Conservation (phyloP, 2,797 vertebrate species). For the Rousettus madagascariensis region DNA sequence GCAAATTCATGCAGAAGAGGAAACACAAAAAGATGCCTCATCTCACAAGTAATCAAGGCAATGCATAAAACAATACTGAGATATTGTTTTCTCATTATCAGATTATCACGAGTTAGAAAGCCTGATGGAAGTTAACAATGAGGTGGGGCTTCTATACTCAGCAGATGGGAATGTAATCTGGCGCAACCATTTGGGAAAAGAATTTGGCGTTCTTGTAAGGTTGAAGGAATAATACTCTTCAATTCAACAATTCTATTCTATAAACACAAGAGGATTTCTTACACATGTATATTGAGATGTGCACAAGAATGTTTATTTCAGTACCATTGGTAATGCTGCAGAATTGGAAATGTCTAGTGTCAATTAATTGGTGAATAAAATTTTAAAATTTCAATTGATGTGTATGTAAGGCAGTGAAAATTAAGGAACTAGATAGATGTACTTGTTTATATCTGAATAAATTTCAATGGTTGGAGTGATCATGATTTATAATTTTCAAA, state of each 20-base stretch:
- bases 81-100: background rate
- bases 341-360: background rate
- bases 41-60: background rate
- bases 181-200: slow-evolving; percentile 15
- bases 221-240: background rate
- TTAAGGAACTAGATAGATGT: background rate
- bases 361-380: background rate
- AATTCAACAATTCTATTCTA: background rate
- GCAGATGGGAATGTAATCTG: background rate
- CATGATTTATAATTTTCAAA: slow-evolving; percentile 11
- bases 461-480: background rate
- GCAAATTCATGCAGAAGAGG: background rate
- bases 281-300: background rate
- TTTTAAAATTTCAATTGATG: slow-evolving; percentile 1
- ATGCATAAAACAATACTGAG: background rate
- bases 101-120: background rate
- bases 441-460: background rate
- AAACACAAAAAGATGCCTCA: background rate
- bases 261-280: slow-evolving; percentile 10
- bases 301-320: background rate
- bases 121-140: background rate
- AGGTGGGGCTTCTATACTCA: background rate
- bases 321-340: background rate
- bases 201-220: background rate
- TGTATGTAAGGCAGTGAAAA: background rate